Base-by-base conservation (phyloP, 2,888 invertebrate species). In the Lacanobia wlatinum region DNA sequence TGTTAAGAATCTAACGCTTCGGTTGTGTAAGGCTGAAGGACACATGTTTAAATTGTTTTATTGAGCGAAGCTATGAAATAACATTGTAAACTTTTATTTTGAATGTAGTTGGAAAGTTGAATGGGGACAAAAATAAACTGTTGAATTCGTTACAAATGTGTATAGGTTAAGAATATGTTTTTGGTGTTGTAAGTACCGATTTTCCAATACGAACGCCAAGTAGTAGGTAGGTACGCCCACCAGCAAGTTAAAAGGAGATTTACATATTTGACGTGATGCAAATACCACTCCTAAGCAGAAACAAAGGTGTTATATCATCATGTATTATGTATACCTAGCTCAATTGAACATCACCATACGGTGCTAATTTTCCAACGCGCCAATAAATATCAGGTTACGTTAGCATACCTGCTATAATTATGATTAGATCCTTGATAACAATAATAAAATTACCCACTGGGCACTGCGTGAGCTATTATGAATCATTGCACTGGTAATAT, bases 361-460 rank as follows among this genome's bases (percentile, higher is more conserved):
- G 76, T 82, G 85, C 60, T 82, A 86, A 86, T 78, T 85, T 70
- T 80, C 69, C 80, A 75, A 75, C 82, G 60, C 79, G 80, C 84
- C 82, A 82, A 83, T 84, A 86, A 80, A 68, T 85, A 85, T 76
- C 76, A 80, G 73, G 78, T 77, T 77, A 73, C 69, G 78, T 86
- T 87, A 86, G 73, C 87, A 77, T 78, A 78, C 77, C 68, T 79
- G 69, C 65, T 76, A 34, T 86, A 87, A 86, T 87, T 86, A 87
- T 86, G 82, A 87, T 86, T 86, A 86, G 85, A 83, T 83, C 68
- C 76, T 76, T 76, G 85, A 83, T 87, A 86, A 80, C 84, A 78
- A 83, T 83, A 85, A 86, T 80, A 83, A 78, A 78, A 85, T 82
- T 83, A 82, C 79, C 69, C 62, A 76, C 63, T 75, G 48, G 74